Evolutionary conservation across 2,888 invertebrate genomes (phyloP).

Genomic region (Aspidiotus destructor): DNA sequence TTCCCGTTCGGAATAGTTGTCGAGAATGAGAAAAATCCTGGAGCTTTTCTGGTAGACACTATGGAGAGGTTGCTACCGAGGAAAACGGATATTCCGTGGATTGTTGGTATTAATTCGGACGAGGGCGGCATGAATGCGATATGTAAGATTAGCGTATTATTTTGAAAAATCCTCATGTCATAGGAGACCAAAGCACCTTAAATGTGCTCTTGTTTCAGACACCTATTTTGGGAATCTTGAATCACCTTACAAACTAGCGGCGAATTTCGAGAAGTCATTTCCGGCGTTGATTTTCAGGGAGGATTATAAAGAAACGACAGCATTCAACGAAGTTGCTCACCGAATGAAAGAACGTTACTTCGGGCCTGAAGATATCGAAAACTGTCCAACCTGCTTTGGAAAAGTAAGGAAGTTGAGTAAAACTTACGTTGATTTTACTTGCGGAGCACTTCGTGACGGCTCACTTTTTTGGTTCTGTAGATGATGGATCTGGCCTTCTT

Average conservation of each 20-base stretch:
- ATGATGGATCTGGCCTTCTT: conserved; percentile 8
- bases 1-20: conserved; percentile 19
- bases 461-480: conserved; percentile 18
- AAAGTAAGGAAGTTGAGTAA: neutral
- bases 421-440: neutral
- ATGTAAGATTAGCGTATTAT: conserved; percentile 7
- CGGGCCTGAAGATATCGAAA: no score
- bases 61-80: conserved; percentile 20
- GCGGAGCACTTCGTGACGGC: no score
- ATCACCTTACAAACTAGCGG: no score
- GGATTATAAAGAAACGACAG: no score
- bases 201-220: neutral
- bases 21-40: conserved; percentile 30
- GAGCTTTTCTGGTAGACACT: conserved; percentile 30
- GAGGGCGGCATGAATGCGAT: conserved; percentile 31
- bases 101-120: conserved; percentile 31
- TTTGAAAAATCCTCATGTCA: no score
- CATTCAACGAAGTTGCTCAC: no score
- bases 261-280: no score
- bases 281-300: no score
- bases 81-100: conserved; percentile 31
- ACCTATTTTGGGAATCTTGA: neutral
- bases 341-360: no score
- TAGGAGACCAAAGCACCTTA: no score
- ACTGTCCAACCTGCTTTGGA: neutral